Conservation (phyloP, 1,140 invertebrate species). For the Heliothis virescens region DNA sequence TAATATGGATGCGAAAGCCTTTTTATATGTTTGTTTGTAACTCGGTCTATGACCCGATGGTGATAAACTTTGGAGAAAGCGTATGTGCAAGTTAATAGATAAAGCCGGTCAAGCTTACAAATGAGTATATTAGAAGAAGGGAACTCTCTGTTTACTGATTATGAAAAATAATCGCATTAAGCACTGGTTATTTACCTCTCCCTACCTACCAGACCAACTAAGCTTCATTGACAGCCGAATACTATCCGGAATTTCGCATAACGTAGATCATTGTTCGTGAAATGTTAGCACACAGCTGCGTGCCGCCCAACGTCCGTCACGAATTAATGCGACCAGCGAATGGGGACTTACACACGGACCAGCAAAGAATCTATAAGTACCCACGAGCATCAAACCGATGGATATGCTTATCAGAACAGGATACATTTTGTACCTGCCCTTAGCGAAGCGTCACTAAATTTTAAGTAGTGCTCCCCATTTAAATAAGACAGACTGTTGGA, state of each 20-base stretch:
- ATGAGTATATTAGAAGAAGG: too few species aligned
- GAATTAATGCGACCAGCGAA: constrained; percentile 33
- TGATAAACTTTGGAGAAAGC: background rate
- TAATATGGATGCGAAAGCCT: background rate
- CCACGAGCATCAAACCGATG: background rate
- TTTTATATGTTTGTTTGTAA: constrained; percentile 1
- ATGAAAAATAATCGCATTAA: too few species aligned
- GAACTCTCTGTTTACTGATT: too few species aligned
- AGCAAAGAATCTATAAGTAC: constrained; percentile 10
- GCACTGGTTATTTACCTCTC: too few species aligned
- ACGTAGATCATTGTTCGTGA: constrained; percentile 7
- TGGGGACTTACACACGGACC: background rate
- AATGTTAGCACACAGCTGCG: constrained; percentile 26
- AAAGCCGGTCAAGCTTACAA: background rate
- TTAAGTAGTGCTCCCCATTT: too few species aligned
- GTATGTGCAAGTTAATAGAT: background rate
- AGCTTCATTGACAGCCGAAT: too few species aligned
- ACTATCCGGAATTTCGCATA: background rate
- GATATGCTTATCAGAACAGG: too few species aligned
- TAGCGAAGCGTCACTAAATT: too few species aligned
- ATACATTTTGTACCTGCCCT: too few species aligned
- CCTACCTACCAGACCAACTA: too few species aligned
- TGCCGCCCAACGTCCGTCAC: constrained; percentile 2
- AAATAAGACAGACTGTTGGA: too few species aligned
- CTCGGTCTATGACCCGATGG: background rate